Percentiles rank a stretch among this genome's conserved stretches.
Conservation (phyloP, 2,888 invertebrate genomes). For the Cheilosia soror region DNA sequence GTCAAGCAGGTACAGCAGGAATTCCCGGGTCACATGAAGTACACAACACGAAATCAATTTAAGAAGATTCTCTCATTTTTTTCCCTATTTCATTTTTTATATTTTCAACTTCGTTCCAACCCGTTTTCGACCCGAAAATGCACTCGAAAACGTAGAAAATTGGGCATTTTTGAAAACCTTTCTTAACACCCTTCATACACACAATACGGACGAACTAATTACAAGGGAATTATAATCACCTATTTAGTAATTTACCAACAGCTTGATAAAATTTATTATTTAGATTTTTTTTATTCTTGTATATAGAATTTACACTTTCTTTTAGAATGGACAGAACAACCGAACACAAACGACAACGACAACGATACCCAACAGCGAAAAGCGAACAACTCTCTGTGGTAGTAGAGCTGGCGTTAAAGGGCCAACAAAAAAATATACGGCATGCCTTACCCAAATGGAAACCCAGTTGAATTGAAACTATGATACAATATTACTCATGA, state of each 20-base stretch:
- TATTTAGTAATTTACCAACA: slow-evolving; percentile 41
- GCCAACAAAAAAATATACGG: slow-evolving; percentile 47
- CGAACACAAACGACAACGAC: slow-evolving; percentile 51
- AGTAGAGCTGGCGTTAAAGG: slow-evolving; percentile 57
- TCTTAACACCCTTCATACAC: slow-evolving; percentile 53
- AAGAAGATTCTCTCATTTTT: slow-evolving; percentile 10
- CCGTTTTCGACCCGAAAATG: slow-evolving; percentile 58
- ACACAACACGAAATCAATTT: slow-evolving; percentile 48
- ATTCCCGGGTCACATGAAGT: slow-evolving; percentile 61
- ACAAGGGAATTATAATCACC: slow-evolving; percentile 11
- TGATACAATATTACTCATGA: slow-evolving; percentile 38
- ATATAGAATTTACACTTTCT: slow-evolving; percentile 10
- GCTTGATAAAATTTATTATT: slow-evolving; percentile 21
- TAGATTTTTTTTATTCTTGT: slow-evolving; percentile 24
- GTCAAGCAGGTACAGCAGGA: slow-evolving; percentile 50
- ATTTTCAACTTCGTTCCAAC: slow-evolving; percentile 1
- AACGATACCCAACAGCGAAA: slow-evolving; percentile 64
- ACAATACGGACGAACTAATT: slow-evolving; percentile 7
- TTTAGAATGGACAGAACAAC: slow-evolving; percentile 47
- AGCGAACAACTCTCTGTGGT: slow-evolving; percentile 69
- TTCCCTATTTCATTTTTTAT: not conserved
- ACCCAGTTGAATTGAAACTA: slow-evolving; percentile 70
- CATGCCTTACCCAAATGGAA: slow-evolving; percentile 56
- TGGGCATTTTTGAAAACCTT: slow-evolving; percentile 24
- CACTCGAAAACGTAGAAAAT: slow-evolving; percentile 56